Evolutionary conservation across 2,113 vertebrate species (phyloP).

Genomic region (Salvator merianae): DNA sequence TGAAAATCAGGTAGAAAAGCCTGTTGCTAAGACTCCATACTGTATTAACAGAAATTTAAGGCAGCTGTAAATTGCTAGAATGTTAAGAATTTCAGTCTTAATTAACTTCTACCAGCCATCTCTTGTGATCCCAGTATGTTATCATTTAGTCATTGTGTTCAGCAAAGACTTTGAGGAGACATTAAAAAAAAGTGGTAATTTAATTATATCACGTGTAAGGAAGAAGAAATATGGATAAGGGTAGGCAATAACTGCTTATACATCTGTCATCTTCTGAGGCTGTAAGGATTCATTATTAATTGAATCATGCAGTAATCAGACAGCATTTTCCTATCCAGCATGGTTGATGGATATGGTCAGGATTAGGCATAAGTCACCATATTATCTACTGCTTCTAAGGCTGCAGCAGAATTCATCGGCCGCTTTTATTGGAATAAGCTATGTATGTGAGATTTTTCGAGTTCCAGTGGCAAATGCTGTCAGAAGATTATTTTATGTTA

Average conservation of each 20-base stretch:
- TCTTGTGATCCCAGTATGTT: not conserved
- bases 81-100: not conserved
- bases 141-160: fast-evolving
- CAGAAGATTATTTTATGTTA: too few species aligned
- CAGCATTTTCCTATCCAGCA: not conserved
- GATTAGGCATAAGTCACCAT: too few species aligned
- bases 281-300: not conserved
- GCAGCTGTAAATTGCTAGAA: not conserved
- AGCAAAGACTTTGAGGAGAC: not conserved
- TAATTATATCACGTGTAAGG: not conserved
- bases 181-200: not conserved
- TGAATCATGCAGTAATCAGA: not conserved
- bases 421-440: not conserved
- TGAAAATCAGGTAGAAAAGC: too few species aligned
- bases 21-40: too few species aligned
- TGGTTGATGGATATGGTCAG: not conserved
- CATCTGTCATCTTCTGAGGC: not conserved
- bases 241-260: too few species aligned
- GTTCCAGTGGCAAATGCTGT: not conserved
- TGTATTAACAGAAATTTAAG: too few species aligned
- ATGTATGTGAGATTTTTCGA: not conserved
- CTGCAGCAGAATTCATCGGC: not conserved
- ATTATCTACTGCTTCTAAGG: too few species aligned
- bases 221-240: not conserved
- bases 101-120: not conserved